A percentile compares a stretch with the other conserved stretches of the same genome.
phyloP scores from a whole-genome alignment of 2,888 invertebrate genomes.

The Noctua janthe region DNA sequence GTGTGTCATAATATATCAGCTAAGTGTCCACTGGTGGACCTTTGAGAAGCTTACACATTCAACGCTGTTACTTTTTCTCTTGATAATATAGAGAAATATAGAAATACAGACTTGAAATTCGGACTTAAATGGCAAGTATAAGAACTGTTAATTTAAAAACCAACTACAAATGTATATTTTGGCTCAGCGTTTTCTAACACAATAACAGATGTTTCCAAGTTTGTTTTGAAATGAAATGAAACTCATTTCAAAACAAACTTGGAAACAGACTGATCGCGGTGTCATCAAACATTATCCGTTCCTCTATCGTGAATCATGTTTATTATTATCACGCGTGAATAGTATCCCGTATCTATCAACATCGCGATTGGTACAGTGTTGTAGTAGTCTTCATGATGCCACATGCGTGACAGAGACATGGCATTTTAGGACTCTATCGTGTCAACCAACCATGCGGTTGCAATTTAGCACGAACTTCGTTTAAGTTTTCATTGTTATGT shows the following conservation, averaged over 20 bases:
- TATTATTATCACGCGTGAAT: conserved; percentile 28
- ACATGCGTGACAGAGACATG: conserved; percentile 42
- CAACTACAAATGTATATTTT: neutral
- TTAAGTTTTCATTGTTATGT: neutral
- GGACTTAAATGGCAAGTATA: conserved; percentile 1
- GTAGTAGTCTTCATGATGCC: conserved; percentile 49
- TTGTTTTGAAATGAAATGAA: too few relatives aligned
- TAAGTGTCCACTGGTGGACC: neutral
- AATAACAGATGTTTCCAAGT: neutral
- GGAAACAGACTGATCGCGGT: neutral
- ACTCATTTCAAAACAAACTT: conserved; percentile 7
- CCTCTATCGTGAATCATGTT: neutral
- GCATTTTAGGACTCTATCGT: conserved; percentile 18
- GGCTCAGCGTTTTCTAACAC: neutral
- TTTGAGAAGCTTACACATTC: neutral
- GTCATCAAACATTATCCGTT: conserved; percentile 17
- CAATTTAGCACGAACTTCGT: neutral
- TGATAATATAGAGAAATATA: neutral
- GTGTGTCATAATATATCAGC: neutral
- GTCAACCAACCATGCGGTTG: neutral
- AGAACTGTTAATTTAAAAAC: neutral
- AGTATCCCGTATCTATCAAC: conserved; percentile 18
- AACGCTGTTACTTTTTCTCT: neutral
- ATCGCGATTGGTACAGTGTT: conserved; percentile 30
- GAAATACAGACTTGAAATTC: neutral